Evolutionary conservation across 2,797 vertebrate species (phyloP).

Genomic region (Mormyrus hasselquistii): DNA sequence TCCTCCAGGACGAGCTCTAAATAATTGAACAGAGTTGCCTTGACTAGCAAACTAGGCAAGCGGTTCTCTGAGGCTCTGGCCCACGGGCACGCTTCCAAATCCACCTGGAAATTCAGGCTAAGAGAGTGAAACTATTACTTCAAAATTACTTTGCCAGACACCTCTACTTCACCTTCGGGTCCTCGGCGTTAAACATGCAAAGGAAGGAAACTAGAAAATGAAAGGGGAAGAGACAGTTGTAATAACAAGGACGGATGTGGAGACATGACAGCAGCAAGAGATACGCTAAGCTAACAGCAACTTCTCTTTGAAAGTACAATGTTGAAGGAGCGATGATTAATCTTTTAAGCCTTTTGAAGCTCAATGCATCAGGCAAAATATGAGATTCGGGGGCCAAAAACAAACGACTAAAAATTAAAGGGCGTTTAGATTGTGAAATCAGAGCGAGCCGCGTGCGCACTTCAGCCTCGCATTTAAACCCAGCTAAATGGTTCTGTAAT

Average conservation of each 20-base stretch:
- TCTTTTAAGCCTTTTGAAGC: slow-evolving; percentile 22
- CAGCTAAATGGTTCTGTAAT: slow-evolving; percentile 44
- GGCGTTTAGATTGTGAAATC: slow-evolving; percentile 56
- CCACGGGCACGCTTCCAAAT: slow-evolving; percentile 31
- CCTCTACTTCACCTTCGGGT: slow-evolving; percentile 24
- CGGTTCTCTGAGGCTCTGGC: slow-evolving; percentile 28
- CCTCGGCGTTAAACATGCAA: slow-evolving; percentile 27
- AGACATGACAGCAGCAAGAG: slow-evolving; percentile 14
- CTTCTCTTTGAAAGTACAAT: slow-evolving; percentile 29
- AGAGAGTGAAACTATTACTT: slow-evolving; percentile 36
- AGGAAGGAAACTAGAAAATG: background rate
- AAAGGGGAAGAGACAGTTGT: slow-evolving; percentile 13
- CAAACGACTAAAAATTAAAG: slow-evolving; percentile 51
- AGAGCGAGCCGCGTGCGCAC: slow-evolving; percentile 38
- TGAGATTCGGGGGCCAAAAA: slow-evolving; percentile 44
- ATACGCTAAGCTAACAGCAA: slow-evolving; percentile 41
- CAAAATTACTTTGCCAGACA: slow-evolving; percentile 40
- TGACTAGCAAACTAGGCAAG: slow-evolving; percentile 34
- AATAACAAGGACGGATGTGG: slow-evolving; percentile 14
- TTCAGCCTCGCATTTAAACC: slow-evolving; percentile 40
- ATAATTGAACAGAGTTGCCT: slow-evolving; percentile 40
- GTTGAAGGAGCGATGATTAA: slow-evolving; percentile 31
- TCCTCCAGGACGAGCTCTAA: slow-evolving; percentile 32
- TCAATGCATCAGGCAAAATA: slow-evolving; percentile 44
- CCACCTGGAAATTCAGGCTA: slow-evolving; percentile 28